Evolutionary conservation across 2,797 vertebrate species (phyloP).

Genomic region (Echiichthys vipera): DNA sequence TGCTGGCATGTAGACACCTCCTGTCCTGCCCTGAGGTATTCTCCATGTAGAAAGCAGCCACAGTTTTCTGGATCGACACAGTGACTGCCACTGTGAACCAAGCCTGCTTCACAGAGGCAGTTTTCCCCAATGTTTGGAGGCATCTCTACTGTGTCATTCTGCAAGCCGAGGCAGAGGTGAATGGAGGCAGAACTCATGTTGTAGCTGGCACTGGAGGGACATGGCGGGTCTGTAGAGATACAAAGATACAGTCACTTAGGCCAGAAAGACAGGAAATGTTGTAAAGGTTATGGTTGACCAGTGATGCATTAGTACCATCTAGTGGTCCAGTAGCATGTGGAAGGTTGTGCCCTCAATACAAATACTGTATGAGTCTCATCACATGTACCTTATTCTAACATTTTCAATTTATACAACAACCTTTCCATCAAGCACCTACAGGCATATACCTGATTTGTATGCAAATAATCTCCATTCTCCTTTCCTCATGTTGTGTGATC

Average conservation of each 20-base stretch:
- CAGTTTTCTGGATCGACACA: constrained; percentile 70
- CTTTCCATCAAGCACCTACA: constrained; percentile 17
- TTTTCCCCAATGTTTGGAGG: constrained; percentile 72
- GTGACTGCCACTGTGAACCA: constrained; percentile 66
- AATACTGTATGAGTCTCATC: constrained; percentile 24
- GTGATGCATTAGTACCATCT: constrained; percentile 82
- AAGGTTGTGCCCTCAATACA: constrained; percentile 49
- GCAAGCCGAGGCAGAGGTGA: constrained; percentile 65
- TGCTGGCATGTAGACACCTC: constrained; percentile 74
- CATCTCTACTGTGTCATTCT: constrained; percentile 36
- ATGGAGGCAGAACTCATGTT: constrained; percentile 72
- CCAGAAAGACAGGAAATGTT: constrained; percentile 22
- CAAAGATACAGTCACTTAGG: constrained; percentile 50
- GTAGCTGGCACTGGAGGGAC: constrained; percentile 78
- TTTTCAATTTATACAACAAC: constrained; percentile 17
- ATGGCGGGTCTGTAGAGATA: constrained; percentile 73
- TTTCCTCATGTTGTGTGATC: constrained; percentile 40
- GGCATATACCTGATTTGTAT: constrained; percentile 36
- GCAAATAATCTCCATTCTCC: constrained; percentile 26
- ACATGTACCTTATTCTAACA: not conserved
- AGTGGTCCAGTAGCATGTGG: constrained; percentile 66
- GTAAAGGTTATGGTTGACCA: constrained; percentile 62
- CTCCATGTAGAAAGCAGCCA: constrained; percentile 69
- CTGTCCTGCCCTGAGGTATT: constrained; percentile 59
- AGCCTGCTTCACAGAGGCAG: constrained; percentile 77